Conservation (phyloP, 1,140 invertebrate species). For the Branchinecta lynchi region DNA sequence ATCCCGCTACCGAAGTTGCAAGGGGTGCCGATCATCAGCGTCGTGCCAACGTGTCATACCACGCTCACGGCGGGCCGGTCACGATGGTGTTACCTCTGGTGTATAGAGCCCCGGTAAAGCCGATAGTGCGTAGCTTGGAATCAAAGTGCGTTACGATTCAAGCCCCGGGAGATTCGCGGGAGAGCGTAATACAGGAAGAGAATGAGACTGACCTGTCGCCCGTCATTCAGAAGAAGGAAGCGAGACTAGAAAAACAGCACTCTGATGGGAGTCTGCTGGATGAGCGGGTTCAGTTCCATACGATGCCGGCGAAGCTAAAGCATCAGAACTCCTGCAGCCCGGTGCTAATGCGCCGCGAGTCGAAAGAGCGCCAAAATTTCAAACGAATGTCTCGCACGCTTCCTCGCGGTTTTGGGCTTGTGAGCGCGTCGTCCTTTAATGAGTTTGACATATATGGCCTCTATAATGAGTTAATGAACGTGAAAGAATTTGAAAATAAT, state of each 20-base stretch:
- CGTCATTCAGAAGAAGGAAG: background rate
- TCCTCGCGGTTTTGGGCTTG: slow-evolving; percentile 44
- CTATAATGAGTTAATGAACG: slow-evolving; percentile 74
- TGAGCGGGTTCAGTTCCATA: slow-evolving; percentile 13
- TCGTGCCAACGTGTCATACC: slow-evolving; percentile 75
- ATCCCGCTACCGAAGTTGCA: slow-evolving; percentile 79
- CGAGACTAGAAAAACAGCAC: slow-evolving; percentile 38
- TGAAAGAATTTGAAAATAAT: slow-evolving; percentile 63
- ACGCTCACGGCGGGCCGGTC: slow-evolving; percentile 79
- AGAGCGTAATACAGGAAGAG: slow-evolving; percentile 16
- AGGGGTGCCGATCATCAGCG: slow-evolving; percentile 81
- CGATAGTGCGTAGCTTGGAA: background rate
- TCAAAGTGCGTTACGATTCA: slow-evolving; percentile 19
- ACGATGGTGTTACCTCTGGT: slow-evolving; percentile 63
- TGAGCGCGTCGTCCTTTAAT: slow-evolving; percentile 33
- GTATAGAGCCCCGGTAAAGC: background rate
- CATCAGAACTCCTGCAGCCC: slow-evolving; percentile 43
- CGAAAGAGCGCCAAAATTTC: slow-evolving; percentile 36
- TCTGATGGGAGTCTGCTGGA: slow-evolving; percentile 38
- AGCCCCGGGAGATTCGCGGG: slow-evolving; percentile 27
- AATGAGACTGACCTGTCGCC: slow-evolving; percentile 10
- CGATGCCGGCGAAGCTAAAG: slow-evolving; percentile 28
- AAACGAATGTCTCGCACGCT: slow-evolving; percentile 52
- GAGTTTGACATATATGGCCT: slow-evolving; percentile 69
- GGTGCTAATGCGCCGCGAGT: slow-evolving; percentile 45